A percentile compares a stretch with the other conserved stretches of the same genome.
phyloP scores from a whole-genome alignment of 2,888 invertebrate species.

The Arrhopalites spinosus region DNA sequence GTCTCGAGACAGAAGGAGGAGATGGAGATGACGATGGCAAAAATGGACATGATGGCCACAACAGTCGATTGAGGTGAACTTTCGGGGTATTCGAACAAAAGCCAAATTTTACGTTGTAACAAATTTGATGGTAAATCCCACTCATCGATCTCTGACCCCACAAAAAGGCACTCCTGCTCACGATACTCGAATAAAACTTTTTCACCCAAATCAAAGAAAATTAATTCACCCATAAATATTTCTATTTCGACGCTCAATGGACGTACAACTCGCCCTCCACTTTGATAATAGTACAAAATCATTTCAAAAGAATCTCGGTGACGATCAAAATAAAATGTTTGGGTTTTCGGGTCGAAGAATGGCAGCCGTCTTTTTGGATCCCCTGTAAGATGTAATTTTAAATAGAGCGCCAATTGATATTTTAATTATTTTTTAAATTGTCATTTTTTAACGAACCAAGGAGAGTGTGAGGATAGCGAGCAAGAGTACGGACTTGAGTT shows the following conservation, averaged over 20 bases:
- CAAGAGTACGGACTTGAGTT: conserved; percentile 30
- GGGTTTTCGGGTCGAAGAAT: conserved; percentile 37
- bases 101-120: conserved; percentile 49
- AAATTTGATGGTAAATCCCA: conserved; percentile 41
- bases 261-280: conserved; percentile 32
- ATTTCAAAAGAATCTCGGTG: conserved; percentile 45
- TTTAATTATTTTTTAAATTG: no score
- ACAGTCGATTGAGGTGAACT: conserved; percentile 42
- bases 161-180: conserved; percentile 39
- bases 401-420: no score
- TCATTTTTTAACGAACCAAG: no score
- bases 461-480: conserved; percentile 29
- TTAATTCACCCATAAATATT: conserved; percentile 46
- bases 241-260: conserved; percentile 35
- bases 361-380: conserved; percentile 12
- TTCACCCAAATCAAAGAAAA: conserved; percentile 49
- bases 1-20: conserved; percentile 49
- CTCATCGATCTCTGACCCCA: conserved; percentile 23
- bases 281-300: conserved; percentile 51
- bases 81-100: conserved; percentile 50
- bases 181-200: conserved; percentile 26
- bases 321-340: conserved; percentile 50
- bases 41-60: conserved; percentile 43
- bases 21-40: conserved; percentile 46
- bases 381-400: not conserved